Percentiles rank a stretch among this genome's conserved stretches.
These are phyloP conservation scores for Coecobrya sp. DNA, from an alignment of 2,888 invertebrate species.

Conservation along the genomic window DNA sequence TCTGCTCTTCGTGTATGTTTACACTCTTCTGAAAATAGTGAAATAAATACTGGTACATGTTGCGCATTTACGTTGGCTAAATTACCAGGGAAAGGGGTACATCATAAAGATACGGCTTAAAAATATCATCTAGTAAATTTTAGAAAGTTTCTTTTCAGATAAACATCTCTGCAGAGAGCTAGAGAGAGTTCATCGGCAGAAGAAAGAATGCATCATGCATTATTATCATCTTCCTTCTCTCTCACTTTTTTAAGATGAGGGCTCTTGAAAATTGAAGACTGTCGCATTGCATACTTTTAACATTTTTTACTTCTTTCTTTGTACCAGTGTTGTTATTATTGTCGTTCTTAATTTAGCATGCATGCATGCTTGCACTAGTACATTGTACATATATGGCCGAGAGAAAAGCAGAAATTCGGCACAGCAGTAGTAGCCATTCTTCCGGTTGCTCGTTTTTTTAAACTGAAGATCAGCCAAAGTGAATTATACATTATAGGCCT, in stretches of 20 bases:
- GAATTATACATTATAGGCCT: conserved; percentile 41
- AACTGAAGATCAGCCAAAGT: conserved; percentile 38
- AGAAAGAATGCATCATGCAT: conserved; percentile 35
- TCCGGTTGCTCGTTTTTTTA: background rate
- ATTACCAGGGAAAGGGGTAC: conserved; percentile 15
- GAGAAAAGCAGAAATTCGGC: conserved; percentile 58
- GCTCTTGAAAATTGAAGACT: background rate
- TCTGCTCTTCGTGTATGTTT: conserved; percentile 4
- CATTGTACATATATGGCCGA: conserved; percentile 41
- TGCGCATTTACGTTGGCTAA: conserved; percentile 32
- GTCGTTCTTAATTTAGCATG: conserved; percentile 60
- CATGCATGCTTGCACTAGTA: conserved; percentile 49
- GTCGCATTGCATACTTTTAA: conserved; percentile 47
- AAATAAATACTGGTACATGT: conserved; percentile 30
- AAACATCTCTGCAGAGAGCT: background rate
- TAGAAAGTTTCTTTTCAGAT: conserved; percentile 15
- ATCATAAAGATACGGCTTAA: conserved; percentile 40
- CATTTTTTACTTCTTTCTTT: conserved; percentile 42
- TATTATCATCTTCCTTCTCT: background rate
- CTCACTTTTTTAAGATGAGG: background rate
- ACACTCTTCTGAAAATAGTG: conserved; percentile 6
- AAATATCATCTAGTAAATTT: conserved; percentile 33
- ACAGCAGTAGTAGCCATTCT: background rate
- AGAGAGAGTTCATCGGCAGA: conserved; percentile 29
- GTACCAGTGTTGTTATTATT: conserved; percentile 42